phyloP scores from a whole-genome alignment of 2,797 vertebrate genomes.

The Mus spretus region DNA sequence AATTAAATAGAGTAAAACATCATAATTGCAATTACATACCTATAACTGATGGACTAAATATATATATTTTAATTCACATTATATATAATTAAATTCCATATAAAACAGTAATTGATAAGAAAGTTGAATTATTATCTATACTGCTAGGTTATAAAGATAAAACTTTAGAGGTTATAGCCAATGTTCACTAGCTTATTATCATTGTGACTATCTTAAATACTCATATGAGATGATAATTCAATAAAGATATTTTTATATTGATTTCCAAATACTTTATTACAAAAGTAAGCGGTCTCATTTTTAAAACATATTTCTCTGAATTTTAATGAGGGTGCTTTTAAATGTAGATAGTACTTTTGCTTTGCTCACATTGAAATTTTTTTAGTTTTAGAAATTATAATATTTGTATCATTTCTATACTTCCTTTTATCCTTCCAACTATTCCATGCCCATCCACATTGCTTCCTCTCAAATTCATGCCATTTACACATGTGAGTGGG shows the following conservation, averaged over 20 bases:
- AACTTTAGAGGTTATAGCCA: neutral
- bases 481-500: no score
- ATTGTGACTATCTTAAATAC: neutral
- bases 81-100: neutral
- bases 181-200: neutral
- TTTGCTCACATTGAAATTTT: neutral
- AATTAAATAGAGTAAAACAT: neutral
- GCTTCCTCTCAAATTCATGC: neutral
- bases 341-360: neutral
- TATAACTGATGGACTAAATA: neutral
- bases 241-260: neutral
- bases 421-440: neutral
- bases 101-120: neutral
- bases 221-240: neutral
- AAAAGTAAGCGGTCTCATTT: neutral
- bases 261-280: neutral
- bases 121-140: neutral
- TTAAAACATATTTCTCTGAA: neutral
- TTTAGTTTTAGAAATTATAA: neutral
- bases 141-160: neutral
- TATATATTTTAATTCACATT: neutral
- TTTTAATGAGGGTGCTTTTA: neutral
- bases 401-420: neutral
- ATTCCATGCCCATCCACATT: neutral
- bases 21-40: neutral